Base-by-base conservation (phyloP, 2,113 vertebrate genomes). In the Pelobates fuscus region DNA sequence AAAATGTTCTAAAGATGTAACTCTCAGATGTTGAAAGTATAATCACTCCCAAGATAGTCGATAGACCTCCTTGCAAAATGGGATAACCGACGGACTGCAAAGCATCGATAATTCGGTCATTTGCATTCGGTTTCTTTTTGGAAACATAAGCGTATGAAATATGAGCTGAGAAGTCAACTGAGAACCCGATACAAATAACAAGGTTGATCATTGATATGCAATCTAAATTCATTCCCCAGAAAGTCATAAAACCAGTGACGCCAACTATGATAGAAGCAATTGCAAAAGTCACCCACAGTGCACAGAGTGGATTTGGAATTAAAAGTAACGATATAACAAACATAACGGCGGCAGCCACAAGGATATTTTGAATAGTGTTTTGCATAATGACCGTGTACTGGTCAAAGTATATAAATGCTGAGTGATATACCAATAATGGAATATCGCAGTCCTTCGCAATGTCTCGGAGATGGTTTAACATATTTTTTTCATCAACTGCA, bases 111-210 rank as follows among this genome's bases (percentile, higher is more conserved):
- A 77, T 60, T 79, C 82, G 93, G 64, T 82, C 67, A 17, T 89
- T 90, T 41, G 26, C 60, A 1, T 77, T 80, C 3, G 54, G 2
- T 65, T 89, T 80, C 2, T 63, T 0, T 78, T 86, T 91, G 25
- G 86, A 89, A 66, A 92, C 84, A 82, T 92, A 92, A 18, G 84
- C 54, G 26, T 89, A 92, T 88, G 23, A 24, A 8, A 66, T 66
- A 21, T 88, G 90, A 32, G 88, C 85, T 20, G 89, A 93, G 82
- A 94, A 93, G 73, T 83, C 87, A 1, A 92, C 92, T 44, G 84
- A 85, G 83, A 95, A 95, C 7, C 90, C 90, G 18, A 94, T 90
- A 78, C 85, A 92, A 83, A 91, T 91, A 65, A 93, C 80, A 60
- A 91, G 83, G 67, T 87, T 92, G 44, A 89, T 93, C 87, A 91